Conservation (phyloP, 2,113 vertebrate genomes). For the Dipodomys merriami region DNA sequence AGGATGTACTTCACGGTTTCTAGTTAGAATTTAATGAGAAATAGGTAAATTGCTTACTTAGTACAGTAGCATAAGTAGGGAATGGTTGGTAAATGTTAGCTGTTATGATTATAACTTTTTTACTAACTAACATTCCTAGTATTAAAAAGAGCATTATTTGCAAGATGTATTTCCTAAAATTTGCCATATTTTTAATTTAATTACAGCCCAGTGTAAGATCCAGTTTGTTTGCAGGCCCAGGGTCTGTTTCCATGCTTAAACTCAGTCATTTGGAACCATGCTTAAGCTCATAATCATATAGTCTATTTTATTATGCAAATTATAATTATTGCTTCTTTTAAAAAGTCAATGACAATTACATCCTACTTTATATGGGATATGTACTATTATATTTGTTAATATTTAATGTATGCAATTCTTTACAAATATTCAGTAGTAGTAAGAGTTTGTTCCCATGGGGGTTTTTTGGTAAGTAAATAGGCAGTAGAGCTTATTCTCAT, state of each 20-base stretch:
- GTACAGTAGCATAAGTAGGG: background rate
- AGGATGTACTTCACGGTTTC: background rate
- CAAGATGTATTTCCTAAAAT: background rate
- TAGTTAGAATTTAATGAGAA: conserved; percentile 12
- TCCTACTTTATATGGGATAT: background rate
- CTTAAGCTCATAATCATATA: background rate
- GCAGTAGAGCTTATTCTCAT: background rate
- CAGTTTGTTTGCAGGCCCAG: conserved; percentile 28
- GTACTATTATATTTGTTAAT: background rate
- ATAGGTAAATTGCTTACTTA: conserved; percentile 29
- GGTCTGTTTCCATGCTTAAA: background rate
- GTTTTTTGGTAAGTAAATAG: background rate
- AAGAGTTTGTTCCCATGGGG: background rate
- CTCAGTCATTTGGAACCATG: background rate
- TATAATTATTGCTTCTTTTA: background rate
- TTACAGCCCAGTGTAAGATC: conserved; percentile 28
- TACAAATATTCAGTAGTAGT: background rate
- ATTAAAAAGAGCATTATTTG: conserved; percentile 42
- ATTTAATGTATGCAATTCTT: background rate
- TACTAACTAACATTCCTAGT: background rate
- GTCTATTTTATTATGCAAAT: conserved; percentile 43
- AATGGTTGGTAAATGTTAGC: background rate
- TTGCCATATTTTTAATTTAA: conserved; percentile 19
- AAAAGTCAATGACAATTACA: background rate
- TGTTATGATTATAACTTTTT: conserved; percentile 27